These are phyloP conservation scores for Steatocranus sp. DNA, from an alignment of 2,797 vertebrate species.

Conservation along the genomic window DNA sequence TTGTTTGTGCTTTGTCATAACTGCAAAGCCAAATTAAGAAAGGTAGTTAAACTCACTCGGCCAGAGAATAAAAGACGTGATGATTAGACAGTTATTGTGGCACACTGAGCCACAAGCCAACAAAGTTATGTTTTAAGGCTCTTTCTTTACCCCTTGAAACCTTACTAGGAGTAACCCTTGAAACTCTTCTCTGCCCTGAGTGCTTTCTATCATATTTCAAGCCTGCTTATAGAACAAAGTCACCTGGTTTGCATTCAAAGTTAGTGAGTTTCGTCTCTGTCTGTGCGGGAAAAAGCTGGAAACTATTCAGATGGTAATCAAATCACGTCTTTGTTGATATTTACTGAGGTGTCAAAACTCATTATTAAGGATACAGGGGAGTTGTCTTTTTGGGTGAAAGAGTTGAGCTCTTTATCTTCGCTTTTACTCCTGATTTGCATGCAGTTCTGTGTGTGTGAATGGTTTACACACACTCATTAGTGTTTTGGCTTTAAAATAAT, in stretches of 20 bases:
- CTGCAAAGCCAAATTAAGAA: neutral
- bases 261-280: neutral
- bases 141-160: neutral
- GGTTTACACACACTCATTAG: neutral
- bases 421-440: neutral
- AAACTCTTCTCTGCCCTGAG: neutral
- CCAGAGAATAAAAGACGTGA: neutral
- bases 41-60: neutral
- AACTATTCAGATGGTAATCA: neutral
- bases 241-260: neutral
- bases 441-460: neutral
- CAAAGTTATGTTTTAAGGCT: neutral
- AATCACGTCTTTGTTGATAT: neutral
- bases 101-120: accelerated
- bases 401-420: neutral
- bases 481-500: neutral
- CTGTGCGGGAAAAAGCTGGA: neutral
- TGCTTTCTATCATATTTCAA: neutral
- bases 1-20: neutral
- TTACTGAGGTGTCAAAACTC: neutral
- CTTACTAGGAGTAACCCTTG: neutral
- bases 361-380: neutral
- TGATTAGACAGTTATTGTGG: neutral
- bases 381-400: neutral
- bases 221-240: neutral